These are phyloP conservation scores for Sitophilus oryzae DNA, from an alignment of 1,140 invertebrate species.

Conservation along the genomic window DNA sequence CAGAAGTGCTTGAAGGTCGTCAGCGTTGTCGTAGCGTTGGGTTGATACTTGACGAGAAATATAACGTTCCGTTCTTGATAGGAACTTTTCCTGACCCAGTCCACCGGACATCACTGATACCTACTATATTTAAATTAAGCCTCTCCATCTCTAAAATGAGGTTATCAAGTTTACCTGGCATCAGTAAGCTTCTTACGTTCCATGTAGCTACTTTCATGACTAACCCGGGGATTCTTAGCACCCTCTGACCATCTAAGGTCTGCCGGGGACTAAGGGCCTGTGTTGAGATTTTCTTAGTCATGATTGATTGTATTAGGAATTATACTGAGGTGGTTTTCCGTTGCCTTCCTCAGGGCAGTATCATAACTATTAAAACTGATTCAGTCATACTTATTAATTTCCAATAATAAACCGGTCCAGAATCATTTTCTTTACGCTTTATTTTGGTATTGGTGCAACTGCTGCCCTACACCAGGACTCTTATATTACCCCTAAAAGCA, in stretches of 20 bases:
- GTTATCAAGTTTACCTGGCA: constrained; percentile 9
- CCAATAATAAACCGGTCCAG: too few relatives aligned
- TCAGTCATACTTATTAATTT: too few relatives aligned
- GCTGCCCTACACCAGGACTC: too few relatives aligned
- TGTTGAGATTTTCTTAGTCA: background rate
- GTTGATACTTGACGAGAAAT: constrained; percentile 7
- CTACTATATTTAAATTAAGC: constrained; percentile 5
- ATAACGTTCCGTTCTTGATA: constrained; percentile 6
- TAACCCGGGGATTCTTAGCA: constrained; percentile 1
- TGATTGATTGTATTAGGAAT: background rate
- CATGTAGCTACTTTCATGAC: constrained; percentile 12
- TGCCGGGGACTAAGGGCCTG: background rate
- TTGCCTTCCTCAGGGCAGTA: constrained; percentile 1
- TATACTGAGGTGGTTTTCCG: background rate
- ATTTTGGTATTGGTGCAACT: too few relatives aligned
- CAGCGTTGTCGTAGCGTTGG: too few relatives aligned
- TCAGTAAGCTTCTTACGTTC: constrained; percentile 7
- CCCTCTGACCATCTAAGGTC: constrained; percentile 2
- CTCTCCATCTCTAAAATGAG: constrained; percentile 7
- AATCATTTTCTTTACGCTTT: too few relatives aligned
- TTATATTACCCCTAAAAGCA: too few relatives aligned
- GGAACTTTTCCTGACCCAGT: constrained; percentile 1
- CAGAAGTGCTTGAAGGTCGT: too few relatives aligned
- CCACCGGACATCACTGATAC: constrained; percentile 14
- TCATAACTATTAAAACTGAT: too few relatives aligned